A percentile compares a stretch with the other conserved stretches of the same genome.
These are phyloP conservation scores for Smutsia temminckii DNA, from an alignment of 2,797 vertebrate species.

Conservation along the genomic window DNA sequence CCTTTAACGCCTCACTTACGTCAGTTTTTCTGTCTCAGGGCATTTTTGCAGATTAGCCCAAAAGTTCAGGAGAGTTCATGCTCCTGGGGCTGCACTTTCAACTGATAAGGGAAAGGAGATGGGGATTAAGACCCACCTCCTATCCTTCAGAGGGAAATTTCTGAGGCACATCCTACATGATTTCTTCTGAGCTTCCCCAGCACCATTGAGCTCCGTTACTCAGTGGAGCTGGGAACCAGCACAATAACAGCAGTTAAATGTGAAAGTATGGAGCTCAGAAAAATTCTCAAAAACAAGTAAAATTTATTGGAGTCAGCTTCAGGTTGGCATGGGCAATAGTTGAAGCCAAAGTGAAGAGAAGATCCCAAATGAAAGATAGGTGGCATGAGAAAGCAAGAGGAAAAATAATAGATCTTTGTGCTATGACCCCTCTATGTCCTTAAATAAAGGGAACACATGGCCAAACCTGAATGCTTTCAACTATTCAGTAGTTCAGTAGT, in stretches of 20 bases:
- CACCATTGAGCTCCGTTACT: accelerated
- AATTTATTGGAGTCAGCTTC: not conserved
- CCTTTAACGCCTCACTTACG: not conserved
- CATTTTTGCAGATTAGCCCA: not conserved
- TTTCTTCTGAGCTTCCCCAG: not conserved
- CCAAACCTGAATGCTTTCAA: not conserved
- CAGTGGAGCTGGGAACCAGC: not conserved
- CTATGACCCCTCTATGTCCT: not conserved
- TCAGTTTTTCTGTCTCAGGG: not conserved
- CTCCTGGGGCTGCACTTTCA: not conserved
- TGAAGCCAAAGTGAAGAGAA: not conserved
- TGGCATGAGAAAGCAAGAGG: not conserved
- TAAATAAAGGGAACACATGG: not conserved
- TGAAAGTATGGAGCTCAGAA: not conserved
- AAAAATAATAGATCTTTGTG: not conserved
- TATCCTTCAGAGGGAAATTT: not conserved
- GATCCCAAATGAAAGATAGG: not conserved
- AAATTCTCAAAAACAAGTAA: not conserved
- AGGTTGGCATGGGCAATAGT: not conserved
- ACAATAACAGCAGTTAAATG: not conserved
- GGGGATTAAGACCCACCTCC: not conserved
- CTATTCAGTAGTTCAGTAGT: not conserved
- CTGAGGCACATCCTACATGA: not conserved
- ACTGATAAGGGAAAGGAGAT: not conserved
- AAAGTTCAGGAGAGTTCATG: not conserved